Evolutionary conservation across 2,113 vertebrate species (phyloP), one percentile per base, ranked within the genome.

Genomic region (Ptilorrhoa leucosticta): DNA sequence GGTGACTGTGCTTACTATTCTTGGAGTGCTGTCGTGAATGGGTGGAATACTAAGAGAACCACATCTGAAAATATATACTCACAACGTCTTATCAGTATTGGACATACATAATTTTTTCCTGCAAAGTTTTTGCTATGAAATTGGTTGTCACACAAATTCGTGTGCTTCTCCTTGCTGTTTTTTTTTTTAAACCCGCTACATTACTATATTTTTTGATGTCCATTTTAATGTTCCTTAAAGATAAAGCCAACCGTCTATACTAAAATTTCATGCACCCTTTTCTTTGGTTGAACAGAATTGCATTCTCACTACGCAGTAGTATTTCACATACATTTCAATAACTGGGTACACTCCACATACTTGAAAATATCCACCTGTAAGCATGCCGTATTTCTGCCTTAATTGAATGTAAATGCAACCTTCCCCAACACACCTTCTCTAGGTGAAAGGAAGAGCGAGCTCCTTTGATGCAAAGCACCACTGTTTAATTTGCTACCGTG

Each of bases 141-240:
- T 98, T 96, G 97, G 91, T 97, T 97, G 96, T 97, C 97, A 98
- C 97, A 98, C 93, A 97, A 96, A 97, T 97, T 96, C 70, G 7
- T 51, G 45, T 94, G 77, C 87, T 96, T 96, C 94, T 95, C 79
- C 93, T 96, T 95, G 71, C 91, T 71, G 48, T 1, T 27, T 10
- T 56, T 39, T 45, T 96, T 95, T 82, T 51, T 9, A 31, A 97
- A 90, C 78, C 77, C 82, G 2, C 96, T 96, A 95, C 96, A 93
- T 97, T 97, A 95, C 96, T 97, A 27, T 87, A 94, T 91, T 96
- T 96, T 98, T 98, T 98, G 97, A 98, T 98, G 97, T 97, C 97
- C 95, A 97, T 97, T 98, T 98, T 97, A 98, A 98, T 98, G 98
- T 98, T 98, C 95, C 97, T 98, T 97, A 97, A 97, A 98, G 98